A percentile compares a stretch with the other conserved stretches of the same genome.
Evolutionary conservation across 2,797 vertebrate genomes (phyloP).

Genomic region (Catharus ustulatus): DNA sequence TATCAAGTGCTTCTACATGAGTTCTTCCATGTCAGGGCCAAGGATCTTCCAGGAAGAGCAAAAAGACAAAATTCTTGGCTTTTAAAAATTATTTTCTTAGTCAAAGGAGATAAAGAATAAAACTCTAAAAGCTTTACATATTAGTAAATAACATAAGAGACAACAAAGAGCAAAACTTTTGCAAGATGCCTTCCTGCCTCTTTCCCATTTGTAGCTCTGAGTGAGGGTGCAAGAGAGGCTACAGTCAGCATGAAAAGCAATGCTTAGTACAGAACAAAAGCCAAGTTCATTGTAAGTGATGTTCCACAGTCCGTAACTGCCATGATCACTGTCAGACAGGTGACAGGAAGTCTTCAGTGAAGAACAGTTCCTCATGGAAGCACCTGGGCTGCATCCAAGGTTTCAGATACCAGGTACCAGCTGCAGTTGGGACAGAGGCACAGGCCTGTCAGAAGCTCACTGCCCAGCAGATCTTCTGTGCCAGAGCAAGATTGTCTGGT

Average conservation of each 20-base stretch:
- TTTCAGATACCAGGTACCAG: background rate
- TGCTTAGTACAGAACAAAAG: background rate
- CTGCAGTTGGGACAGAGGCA: background rate
- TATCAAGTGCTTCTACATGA: background rate
- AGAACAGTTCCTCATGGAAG: background rate
- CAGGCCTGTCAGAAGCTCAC: background rate
- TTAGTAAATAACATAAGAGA: background rate
- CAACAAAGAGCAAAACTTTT: background rate
- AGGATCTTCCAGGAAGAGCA: background rate
- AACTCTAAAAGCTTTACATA: background rate
- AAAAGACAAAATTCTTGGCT: background rate
- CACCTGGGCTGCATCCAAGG: background rate
- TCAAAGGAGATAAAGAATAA: background rate
- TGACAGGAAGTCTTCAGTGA: background rate
- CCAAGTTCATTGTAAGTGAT: background rate
- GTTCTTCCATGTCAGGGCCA: background rate
- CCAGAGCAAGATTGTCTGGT: background rate
- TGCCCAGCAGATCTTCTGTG: background rate
- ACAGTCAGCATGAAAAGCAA: background rate
- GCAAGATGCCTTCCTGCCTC: background rate
- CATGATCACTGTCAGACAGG: background rate
- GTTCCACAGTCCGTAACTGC: fast-evolving
- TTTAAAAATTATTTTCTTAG: background rate
- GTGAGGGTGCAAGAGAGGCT: background rate
- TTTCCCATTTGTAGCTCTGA: background rate